Conservation (phyloP, 2,797 vertebrate genomes). For the Hybognathus amarus region DNA sequence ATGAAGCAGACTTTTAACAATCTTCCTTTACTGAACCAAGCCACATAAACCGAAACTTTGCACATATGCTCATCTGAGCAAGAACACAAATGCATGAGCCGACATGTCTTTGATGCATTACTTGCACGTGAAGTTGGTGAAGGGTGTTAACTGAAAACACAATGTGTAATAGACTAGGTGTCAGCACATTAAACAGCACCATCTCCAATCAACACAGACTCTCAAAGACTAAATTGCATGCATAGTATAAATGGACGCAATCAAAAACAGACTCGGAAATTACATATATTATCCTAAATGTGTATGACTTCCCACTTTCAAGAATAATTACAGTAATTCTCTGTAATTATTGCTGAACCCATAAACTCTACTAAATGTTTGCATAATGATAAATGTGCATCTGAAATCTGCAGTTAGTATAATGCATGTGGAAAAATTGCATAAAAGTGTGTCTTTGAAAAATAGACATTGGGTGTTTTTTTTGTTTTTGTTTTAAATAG, state of each 20-base stretch:
- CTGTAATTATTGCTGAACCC: background rate
- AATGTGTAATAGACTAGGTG: conserved; percentile 7
- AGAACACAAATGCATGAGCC: conserved; percentile 1
- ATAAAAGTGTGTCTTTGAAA: background rate
- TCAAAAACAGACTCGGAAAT: background rate
- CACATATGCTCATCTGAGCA: conserved; percentile 10
- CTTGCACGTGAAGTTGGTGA: background rate
- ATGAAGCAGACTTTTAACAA: background rate
- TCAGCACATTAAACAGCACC: background rate
- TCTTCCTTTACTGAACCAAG: background rate
- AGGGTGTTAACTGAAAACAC: conserved; percentile 9
- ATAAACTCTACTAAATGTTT: background rate
- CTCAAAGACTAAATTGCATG: background rate
- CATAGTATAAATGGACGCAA: background rate
- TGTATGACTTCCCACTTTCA: background rate
- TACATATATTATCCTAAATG: background rate
- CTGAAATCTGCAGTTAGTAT: background rate
- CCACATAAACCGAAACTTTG: background rate
- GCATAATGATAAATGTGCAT: background rate
- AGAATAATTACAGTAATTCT: background rate
- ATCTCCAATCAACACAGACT: background rate
- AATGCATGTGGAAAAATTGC: background rate
- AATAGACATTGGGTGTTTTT: background rate
- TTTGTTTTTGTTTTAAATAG: background rate
- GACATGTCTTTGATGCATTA: conserved; percentile 9